Percentiles rank a stretch among this genome's conserved stretches.
phyloP scores from a whole-genome alignment of 2,888 invertebrate genomes.

The Linnaemya vulpina region DNA sequence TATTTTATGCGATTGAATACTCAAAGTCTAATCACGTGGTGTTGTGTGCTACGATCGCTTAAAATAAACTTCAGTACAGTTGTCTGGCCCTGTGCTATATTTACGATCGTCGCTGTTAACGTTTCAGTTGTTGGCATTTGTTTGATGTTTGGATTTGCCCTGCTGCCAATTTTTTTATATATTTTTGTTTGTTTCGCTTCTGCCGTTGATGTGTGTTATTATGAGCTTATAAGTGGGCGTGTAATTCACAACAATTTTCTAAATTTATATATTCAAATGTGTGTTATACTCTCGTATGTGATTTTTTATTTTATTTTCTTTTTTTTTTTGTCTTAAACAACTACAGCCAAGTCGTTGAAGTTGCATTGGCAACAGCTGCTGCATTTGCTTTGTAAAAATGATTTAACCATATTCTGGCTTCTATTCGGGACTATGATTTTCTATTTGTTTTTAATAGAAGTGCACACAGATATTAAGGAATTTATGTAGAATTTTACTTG shows the following conservation, averaged over 20 bases:
- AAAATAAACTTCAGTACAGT: too few species aligned
- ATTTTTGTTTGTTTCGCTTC: slow-evolving; percentile 23
- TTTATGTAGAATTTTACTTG: too few species aligned
- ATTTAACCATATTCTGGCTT: neutral
- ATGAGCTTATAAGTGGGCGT: slow-evolving; percentile 72
- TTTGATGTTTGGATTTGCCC: slow-evolving; percentile 17
- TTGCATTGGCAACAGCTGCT: slow-evolving; percentile 42
- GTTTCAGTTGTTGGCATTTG: slow-evolving; percentile 11
- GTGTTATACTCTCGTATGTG: neutral
- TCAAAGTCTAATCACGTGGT: too few species aligned
- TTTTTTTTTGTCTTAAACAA: slow-evolving; percentile 14
- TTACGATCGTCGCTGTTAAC: neutral
- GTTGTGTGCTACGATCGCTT: too few species aligned
- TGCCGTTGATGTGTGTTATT: slow-evolving; percentile 59
- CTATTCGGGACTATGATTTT: slow-evolving; percentile 40
- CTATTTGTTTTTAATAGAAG: slow-evolving; percentile 45
- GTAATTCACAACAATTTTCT: slow-evolving; percentile 65
- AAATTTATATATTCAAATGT: slow-evolving; percentile 44
- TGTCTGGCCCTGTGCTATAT: slow-evolving; percentile 2
- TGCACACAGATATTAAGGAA: neutral
- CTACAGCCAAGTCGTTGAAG: neutral
- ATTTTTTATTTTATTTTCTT: too few species aligned
- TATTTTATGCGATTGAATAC: too few species aligned
- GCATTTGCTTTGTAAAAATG: slow-evolving; percentile 26
- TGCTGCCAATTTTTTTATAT: slow-evolving; percentile 39